A percentile compares a stretch with the other conserved stretches of the same genome.
Conservation (phyloP, 2,113 vertebrate genomes). For the Xerus inauris region DNA sequence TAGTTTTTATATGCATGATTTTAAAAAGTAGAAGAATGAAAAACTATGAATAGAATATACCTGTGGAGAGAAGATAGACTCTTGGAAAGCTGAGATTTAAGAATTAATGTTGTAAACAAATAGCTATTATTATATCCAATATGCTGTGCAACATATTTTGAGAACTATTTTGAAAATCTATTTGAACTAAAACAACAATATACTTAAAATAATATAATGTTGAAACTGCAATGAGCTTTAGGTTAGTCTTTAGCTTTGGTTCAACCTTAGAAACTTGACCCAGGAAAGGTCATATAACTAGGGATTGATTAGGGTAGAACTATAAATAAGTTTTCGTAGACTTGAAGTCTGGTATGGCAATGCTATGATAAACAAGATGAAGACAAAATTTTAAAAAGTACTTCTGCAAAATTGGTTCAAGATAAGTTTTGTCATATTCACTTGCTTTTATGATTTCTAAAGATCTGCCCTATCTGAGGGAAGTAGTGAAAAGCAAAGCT, state of each 20-base stretch:
- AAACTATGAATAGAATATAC: background rate
- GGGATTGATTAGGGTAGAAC: background rate
- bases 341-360: background rate
- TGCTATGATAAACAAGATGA: accelerated
- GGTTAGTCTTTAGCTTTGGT: background rate
- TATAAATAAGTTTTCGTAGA: background rate
- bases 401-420: background rate
- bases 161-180: background rate
- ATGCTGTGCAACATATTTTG: no score
- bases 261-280: background rate
- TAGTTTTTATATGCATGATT: background rate
- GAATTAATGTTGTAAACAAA: background rate
- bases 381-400: background rate
- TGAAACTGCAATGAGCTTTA: background rate
- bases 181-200: background rate
- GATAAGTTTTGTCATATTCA: background rate
- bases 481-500: background rate
- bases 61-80: background rate
- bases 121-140: background rate
- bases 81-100: background rate
- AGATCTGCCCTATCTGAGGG: background rate
- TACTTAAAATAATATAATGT: background rate
- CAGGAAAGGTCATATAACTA: background rate
- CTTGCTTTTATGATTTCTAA: background rate
- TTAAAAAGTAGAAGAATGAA: background rate